Evolutionary conservation across 2,888 invertebrate genomes (phyloP), one percentile per base, ranked within the genome.

Genomic region (Eugnorisma glareosa): DNA sequence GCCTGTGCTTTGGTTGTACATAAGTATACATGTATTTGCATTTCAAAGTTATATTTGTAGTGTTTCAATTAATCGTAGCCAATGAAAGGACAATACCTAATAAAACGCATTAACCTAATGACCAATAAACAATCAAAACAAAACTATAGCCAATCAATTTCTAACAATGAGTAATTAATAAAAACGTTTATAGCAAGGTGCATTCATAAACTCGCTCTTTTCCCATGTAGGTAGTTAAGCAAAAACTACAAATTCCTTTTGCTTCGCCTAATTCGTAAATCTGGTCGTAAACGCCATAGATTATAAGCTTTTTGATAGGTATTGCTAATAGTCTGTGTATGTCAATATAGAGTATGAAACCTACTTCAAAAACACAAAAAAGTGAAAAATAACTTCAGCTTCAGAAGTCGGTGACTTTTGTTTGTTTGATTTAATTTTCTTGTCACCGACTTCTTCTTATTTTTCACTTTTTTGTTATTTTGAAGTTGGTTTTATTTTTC

Each of bases 51-150:
- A 63, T 57, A 68, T 74, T 67, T 73, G 54, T 67, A 31, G 40
- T 35, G 24, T 59, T 73, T 40, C n/a, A 68, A 71, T 77, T 59
- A 76, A 76, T 57, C 61, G 48, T 61, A 67, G 15, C 61, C 67
- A 82, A 57, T 67, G 11, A 67, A 77, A 54, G 13, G 61, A 81
- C 81, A 81, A 82, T 67, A 24, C 43, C 48, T 7, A 82, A 77
- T 81, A 82, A 67, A 82, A 82, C 24, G 24, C 70, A 71, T 81
- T 61, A 82, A 77, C 21, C 24, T 59, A 76, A 70, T 77, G 45
- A 40, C 76, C 45, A 43, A 45, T 18, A 57, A 81, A 45, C 45
- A 67, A 81, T 75, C 37, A 73, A 79, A 73, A 73, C 48, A 24
- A 77, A 67, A 24, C 61, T 70, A 28, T 64, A 10, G 2, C 40